These are phyloP conservation scores for Phymastichus coffea DNA, from an alignment of 1,140 invertebrate species.

Conservation along the genomic window DNA sequence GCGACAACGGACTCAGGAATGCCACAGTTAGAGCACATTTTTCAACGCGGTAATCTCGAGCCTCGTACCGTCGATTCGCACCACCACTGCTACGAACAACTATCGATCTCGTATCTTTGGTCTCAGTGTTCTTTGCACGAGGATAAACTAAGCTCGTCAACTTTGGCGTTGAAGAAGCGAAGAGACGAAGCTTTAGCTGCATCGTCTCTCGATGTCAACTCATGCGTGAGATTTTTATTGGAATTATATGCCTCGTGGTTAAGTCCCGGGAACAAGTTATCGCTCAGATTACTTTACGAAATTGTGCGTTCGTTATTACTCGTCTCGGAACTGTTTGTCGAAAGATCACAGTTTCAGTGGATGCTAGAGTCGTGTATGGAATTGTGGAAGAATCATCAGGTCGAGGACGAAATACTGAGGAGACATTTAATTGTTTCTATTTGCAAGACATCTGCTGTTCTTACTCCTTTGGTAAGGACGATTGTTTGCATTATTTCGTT, in stretches of 20 bases:
- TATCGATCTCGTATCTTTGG: constrained; percentile 57
- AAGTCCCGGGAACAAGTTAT: constrained; percentile 56
- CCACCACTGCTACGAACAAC: constrained; percentile 59
- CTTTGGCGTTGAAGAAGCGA: constrained; percentile 40
- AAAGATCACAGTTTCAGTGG: constrained; percentile 71
- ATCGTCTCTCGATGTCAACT: constrained; percentile 75
- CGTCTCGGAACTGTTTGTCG: constrained; percentile 73
- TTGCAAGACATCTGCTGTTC: constrained; percentile 69
- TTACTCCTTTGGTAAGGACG: constrained; percentile 57
- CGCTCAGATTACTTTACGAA: constrained; percentile 66
- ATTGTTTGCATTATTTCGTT: no score
- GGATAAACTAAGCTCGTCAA: constrained; percentile 47
- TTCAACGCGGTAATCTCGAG: constrained; percentile 51
- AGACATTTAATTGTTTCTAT: constrained; percentile 70
- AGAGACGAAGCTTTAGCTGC: constrained; percentile 49
- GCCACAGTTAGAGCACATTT: constrained; percentile 46
- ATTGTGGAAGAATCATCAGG: constrained; percentile 62
- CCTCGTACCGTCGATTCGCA: constrained; percentile 29
- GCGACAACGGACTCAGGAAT: constrained; percentile 10
- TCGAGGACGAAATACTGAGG: constrained; percentile 71
- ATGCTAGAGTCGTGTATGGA: constrained; percentile 70
- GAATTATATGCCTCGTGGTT: constrained; percentile 80
- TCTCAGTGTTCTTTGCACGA: constrained; percentile 48
- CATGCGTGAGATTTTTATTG: constrained; percentile 82
- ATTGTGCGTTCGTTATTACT: constrained; percentile 67